These are phyloP conservation scores for Teleiodes luculella DNA, from an alignment of 2,888 invertebrate species.

Conservation along the genomic window DNA sequence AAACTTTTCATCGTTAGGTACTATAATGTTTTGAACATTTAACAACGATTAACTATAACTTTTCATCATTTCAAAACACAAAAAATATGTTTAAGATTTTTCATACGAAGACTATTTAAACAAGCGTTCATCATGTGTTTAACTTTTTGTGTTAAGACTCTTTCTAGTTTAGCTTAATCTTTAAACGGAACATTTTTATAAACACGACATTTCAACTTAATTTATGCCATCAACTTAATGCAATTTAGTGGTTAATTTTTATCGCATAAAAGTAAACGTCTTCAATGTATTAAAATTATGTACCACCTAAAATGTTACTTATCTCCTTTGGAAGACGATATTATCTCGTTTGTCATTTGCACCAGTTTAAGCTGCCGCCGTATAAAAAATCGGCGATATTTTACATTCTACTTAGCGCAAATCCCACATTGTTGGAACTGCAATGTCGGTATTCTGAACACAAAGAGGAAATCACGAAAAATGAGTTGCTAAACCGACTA, in stretches of 20 bases:
- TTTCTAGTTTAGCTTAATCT: too few relatives aligned
- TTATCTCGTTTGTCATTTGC: constrained; percentile 33
- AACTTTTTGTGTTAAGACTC: too few relatives aligned
- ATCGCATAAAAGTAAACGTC: background rate
- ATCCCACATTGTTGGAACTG: constrained; percentile 54
- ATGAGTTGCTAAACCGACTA: constrained; percentile 40
- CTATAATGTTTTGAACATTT: too few relatives aligned
- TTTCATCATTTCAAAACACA: too few relatives aligned
- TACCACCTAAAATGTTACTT: constrained; percentile 4
- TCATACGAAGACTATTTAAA: too few relatives aligned
- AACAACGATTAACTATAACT: too few relatives aligned
- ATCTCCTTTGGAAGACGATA: constrained; percentile 32
- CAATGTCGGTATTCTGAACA: constrained; percentile 39
- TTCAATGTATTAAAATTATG: background rate
- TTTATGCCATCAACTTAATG: background rate
- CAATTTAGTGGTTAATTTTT: background rate
- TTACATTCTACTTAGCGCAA: constrained; percentile 63
- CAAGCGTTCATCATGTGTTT: too few relatives aligned
- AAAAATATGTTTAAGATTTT: too few relatives aligned
- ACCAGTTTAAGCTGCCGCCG: constrained; percentile 37
- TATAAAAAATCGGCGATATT: constrained; percentile 47
- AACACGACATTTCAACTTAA: too few relatives aligned
- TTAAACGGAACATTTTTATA: too few relatives aligned
- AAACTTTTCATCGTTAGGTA: too few relatives aligned
- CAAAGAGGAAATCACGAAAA: constrained; percentile 33